phyloP scores from a whole-genome alignment of 2,888 invertebrate genomes.

The Gymnosoma rotundatum region DNA sequence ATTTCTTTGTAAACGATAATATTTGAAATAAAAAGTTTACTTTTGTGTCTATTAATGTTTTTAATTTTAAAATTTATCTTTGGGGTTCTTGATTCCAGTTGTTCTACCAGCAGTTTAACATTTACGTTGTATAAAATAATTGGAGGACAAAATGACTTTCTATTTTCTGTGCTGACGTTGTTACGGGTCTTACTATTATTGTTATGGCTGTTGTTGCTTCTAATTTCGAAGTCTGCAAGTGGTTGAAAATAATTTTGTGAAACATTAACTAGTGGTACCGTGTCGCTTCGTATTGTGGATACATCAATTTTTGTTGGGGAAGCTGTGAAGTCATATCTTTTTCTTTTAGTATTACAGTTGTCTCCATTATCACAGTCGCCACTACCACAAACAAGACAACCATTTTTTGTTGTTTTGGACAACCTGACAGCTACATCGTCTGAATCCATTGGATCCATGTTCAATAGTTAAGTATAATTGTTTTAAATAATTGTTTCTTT shows the following conservation, averaged over 20 bases:
- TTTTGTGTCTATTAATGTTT: slow-evolving; percentile 4
- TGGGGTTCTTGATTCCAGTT: not conserved
- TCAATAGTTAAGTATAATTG: not conserved
- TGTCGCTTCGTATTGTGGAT: slow-evolving; percentile 4
- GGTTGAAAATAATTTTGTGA: not conserved
- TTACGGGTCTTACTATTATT: too few species aligned
- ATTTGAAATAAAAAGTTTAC: slow-evolving; percentile 3
- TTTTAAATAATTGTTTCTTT: not conserved
- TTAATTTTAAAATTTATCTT: not conserved
- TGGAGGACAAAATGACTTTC: not conserved
- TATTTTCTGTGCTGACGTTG: not conserved
- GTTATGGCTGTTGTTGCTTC: not conserved
- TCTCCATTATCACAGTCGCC: not conserved
- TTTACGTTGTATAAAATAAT: not conserved
- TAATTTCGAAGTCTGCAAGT: slow-evolving; percentile 7
- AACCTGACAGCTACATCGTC: slow-evolving; percentile 2
- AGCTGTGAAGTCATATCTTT: not conserved
- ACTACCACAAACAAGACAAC: not conserved
- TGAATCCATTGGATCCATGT: not conserved
- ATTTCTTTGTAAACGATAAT: not conserved
- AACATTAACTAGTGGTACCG: slow-evolving; percentile 7
- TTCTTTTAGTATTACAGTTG: not conserved
- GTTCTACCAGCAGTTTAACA: not conserved
- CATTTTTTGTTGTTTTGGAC: not conserved
- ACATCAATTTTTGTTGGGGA: slow-evolving; percentile 6